Evolutionary conservation across 2,888 invertebrate genomes (phyloP).

Genomic region (Choristoneura rosaceana): DNA sequence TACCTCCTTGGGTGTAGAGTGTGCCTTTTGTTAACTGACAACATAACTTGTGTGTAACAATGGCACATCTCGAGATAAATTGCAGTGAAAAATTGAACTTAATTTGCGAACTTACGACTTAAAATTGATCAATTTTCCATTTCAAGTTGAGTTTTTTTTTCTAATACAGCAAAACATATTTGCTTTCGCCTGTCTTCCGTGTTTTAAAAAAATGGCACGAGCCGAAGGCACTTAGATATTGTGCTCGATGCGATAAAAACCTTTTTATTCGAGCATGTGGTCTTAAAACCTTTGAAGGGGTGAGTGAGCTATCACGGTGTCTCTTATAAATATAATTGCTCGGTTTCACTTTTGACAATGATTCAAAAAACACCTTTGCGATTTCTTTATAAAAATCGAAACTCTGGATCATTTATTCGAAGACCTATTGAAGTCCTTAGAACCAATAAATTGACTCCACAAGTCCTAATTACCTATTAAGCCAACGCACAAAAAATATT

Average conservation of each 20-base stretch:
- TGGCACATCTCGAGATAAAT: not conserved
- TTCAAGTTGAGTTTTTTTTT: not conserved
- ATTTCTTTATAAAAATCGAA: constrained; percentile 4
- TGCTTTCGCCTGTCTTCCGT: constrained; percentile 79
- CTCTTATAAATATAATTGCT: constrained; percentile 22
- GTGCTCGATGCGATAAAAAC: constrained; percentile 19
- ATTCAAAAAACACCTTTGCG: constrained; percentile 28
- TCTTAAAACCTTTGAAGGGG: constrained; percentile 20
- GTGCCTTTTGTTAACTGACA: constrained; percentile 73
- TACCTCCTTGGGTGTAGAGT: constrained; percentile 72
- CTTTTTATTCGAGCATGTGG: constrained; percentile 26
- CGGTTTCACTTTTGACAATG: constrained; percentile 34
- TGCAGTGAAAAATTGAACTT: not conserved
- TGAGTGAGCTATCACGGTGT: constrained; percentile 24
- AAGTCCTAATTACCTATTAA: too few species aligned
- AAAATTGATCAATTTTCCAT: not conserved
- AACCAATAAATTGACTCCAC: too few species aligned
- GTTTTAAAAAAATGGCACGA: constrained; percentile 78
- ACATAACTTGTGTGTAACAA: constrained; percentile 33
- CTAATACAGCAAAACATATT: constrained; percentile 53
- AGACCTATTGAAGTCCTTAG: too few species aligned
- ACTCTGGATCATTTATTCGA: not conserved
- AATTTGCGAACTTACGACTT: not conserved
- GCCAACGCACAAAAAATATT: too few species aligned
- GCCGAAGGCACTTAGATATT: constrained; percentile 58